Percentiles rank a stretch among this genome's conserved stretches.
phyloP scores from a whole-genome alignment of 2,888 invertebrate species.

The Agapetus fuscipes region DNA sequence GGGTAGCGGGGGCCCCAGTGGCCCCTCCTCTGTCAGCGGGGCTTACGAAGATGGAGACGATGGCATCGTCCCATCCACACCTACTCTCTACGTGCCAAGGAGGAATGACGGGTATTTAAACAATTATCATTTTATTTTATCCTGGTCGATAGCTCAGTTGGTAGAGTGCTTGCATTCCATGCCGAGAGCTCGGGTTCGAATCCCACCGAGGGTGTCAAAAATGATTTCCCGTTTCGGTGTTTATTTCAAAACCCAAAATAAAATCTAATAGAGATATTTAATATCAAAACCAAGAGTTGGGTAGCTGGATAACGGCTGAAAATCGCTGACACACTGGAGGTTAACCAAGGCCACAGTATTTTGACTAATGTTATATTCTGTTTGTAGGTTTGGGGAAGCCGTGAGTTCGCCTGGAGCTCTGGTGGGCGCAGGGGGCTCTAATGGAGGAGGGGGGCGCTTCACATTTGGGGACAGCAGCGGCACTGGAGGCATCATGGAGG shows the following conservation, averaged over 20 bases:
- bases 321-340: no score
- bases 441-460: slow-evolving; percentile 43
- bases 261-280: no score
- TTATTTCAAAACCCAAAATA: no score
- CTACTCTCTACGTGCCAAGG: slow-evolving; percentile 73
- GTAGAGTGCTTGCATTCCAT: no score
- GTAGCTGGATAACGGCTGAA: no score
- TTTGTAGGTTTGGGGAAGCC: slow-evolving; percentile 67
- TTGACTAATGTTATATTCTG: neutral
- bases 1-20: slow-evolving; percentile 26
- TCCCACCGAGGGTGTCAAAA: no score
- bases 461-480: slow-evolving; percentile 52
- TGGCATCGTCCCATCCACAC: slow-evolving; percentile 82
- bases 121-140: slow-evolving; percentile 1
- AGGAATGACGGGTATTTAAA: slow-evolving; percentile 57
- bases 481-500: slow-evolving; percentile 59
- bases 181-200: no score
- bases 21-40: slow-evolving; percentile 24
- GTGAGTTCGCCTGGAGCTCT: slow-evolving; percentile 82
- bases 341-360: no score
- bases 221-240: no score
- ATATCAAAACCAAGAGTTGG: no score
- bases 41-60: slow-evolving; percentile 43
- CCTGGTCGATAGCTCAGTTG: no score
- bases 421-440: slow-evolving; percentile 57